Evolutionary conservation across 2,797 vertebrate species (phyloP).

Genomic region (Pipistrellus pygmaeus): DNA sequence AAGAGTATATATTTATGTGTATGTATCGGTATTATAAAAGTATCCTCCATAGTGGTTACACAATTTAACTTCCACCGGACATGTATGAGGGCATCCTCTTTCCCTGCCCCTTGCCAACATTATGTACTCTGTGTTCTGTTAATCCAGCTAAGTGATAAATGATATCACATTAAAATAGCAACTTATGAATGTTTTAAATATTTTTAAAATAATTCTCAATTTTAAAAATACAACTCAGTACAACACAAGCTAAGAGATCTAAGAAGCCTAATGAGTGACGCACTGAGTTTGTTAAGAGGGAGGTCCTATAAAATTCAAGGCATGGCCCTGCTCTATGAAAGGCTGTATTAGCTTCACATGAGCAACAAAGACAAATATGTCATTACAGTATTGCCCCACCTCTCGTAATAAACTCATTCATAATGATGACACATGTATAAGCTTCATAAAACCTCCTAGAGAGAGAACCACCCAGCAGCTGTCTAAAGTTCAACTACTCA

Average conservation of each 20-base stretch:
- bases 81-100: background rate
- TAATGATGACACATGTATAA: background rate
- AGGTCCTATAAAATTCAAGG: slow-evolving; percentile 38
- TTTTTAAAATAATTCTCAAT: slow-evolving; percentile 9
- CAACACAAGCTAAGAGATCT: background rate
- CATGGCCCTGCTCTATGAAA: background rate
- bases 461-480: background rate
- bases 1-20: background rate
- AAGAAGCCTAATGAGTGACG: slow-evolving; percentile 9
- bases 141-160: background rate
- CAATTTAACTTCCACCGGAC: background rate
- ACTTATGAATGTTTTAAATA: slow-evolving; percentile 26
- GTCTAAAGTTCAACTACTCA: slow-evolving; percentile 42
- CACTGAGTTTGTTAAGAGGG: slow-evolving; percentile 24
- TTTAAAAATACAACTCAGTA: slow-evolving; percentile 27
- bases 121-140: background rate
- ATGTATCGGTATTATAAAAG: background rate
- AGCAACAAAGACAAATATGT: slow-evolving; percentile 43
- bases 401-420: slow-evolving; percentile 63
- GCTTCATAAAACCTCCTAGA: background rate
- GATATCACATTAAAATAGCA: background rate
- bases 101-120: background rate
- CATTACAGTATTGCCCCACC: slow-evolving; percentile 31
- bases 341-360: background rate
- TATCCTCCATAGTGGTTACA: background rate